These are phyloP conservation scores for Poeciliopsis paucimaculata DNA, from an alignment of 2,797 vertebrate species.

Conservation along the genomic window DNA sequence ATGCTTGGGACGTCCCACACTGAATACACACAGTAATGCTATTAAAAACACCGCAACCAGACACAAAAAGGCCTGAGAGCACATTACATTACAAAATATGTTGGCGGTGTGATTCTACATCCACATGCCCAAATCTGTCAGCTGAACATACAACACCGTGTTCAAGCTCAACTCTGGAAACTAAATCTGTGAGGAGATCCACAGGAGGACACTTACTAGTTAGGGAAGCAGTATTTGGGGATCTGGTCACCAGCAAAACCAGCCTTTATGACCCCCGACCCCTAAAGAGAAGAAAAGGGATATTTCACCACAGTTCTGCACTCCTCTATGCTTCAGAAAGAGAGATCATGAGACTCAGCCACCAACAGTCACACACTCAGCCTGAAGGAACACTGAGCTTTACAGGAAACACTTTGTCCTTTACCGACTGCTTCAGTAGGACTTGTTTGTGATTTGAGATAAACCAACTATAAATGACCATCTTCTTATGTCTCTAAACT, in stretches of 20 bases:
- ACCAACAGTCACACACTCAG: conserved; percentile 34
- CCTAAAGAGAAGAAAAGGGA: conserved; percentile 68
- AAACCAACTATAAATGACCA: neutral
- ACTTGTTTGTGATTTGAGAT: neutral
- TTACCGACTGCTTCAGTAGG: neutral
- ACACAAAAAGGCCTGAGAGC: neutral
- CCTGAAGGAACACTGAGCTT: neutral
- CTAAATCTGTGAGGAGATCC: neutral
- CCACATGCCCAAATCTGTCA: neutral
- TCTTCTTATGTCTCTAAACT: neutral
- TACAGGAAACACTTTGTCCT: conserved; percentile 28
- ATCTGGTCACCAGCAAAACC: conserved; percentile 94
- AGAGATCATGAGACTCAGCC: conserved; percentile 72
- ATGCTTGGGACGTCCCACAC: conserved; percentile 91
- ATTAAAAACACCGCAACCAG: neutral
- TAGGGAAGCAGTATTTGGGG: conserved; percentile 92
- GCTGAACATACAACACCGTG: neutral
- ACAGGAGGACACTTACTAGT: conserved; percentile 83
- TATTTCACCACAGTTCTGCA: neutral
- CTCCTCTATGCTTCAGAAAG: conserved; percentile 6
- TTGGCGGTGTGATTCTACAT: neutral
- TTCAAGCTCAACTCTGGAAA: neutral
- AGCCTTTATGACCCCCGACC: conserved; percentile 90
- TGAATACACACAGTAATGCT: conserved; percentile 56
- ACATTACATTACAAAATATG: neutral